Percentiles rank a stretch among this genome's conserved stretches.
These are phyloP conservation scores for Phasianus colchicus DNA, from an alignment of 2,113 vertebrate genomes.

Conservation along the genomic window DNA sequence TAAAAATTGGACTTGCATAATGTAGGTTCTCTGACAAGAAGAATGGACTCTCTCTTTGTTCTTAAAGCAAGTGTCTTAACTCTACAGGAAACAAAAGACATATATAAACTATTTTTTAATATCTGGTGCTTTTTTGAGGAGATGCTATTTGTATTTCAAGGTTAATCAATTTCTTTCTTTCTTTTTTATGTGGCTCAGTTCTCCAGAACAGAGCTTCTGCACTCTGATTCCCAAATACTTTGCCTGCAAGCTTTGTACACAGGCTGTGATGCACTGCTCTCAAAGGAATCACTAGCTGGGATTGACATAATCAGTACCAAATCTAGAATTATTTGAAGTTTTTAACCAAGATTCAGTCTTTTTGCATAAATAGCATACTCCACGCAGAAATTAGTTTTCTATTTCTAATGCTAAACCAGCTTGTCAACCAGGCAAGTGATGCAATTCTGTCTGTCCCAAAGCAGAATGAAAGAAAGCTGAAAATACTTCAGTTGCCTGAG, in stretches of 20 bases:
- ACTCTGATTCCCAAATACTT: neutral
- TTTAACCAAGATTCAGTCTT: neutral
- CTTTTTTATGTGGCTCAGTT: neutral
- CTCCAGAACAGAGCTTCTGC: neutral
- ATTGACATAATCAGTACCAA: neutral
- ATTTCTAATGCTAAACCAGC: neutral
- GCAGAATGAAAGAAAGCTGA: slow-evolving; percentile 1
- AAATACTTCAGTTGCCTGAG: slow-evolving; percentile 22
- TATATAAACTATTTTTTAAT: neutral
- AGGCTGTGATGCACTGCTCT: neutral
- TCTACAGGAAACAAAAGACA: neutral
- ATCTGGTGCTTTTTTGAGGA: neutral
- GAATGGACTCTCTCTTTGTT: neutral
- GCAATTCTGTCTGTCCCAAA: neutral
- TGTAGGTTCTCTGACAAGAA: neutral
- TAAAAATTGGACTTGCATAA: neutral
- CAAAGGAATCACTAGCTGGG: neutral
- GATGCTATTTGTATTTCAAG: neutral
- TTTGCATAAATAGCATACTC: neutral
- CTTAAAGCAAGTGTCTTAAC: neutral
- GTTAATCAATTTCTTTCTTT: neutral
- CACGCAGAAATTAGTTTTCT: neutral
- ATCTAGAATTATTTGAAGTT: neutral
- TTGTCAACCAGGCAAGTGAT: neutral
- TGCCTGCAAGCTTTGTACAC: neutral